These are phyloP conservation scores for Lamellibrachia luymesi DNA, from an alignment of 1,140 invertebrate genomes.

Conservation along the genomic window DNA sequence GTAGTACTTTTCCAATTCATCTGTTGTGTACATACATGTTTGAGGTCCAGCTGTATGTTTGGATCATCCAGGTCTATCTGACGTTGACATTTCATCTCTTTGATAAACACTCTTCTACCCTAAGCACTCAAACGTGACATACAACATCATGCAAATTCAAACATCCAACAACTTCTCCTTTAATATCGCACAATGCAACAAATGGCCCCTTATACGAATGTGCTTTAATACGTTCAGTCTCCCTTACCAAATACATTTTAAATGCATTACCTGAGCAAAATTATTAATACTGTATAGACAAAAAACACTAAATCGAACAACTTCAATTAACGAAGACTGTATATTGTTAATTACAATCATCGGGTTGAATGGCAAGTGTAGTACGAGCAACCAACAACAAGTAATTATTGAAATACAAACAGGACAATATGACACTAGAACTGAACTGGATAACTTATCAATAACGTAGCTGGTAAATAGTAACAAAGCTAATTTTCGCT, in stretches of 20 bases:
- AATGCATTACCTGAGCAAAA: neutral
- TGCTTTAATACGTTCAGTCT: neutral
- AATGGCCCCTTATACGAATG: neutral
- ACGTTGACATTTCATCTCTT: neutral
- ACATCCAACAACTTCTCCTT: neutral
- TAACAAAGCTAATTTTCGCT: neutral
- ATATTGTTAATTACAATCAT: neutral
- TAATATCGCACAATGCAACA: too few relatives aligned
- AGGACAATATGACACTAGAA: neutral
- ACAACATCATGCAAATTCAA: neutral
- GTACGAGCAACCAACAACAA: neutral
- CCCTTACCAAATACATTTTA: neutral
- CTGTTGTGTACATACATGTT: neutral
- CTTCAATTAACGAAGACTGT: neutral
- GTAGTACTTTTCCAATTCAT: neutral
- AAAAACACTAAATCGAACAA: neutral
- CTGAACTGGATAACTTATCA: neutral
- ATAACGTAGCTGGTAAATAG: neutral
- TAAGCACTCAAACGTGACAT: neutral
- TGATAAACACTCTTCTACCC: neutral
- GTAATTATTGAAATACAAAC: neutral
- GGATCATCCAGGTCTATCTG: neutral
- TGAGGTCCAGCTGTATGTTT: neutral
- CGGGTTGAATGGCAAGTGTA: neutral
- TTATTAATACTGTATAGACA: neutral